Evolutionary conservation across 2,888 invertebrate species (phyloP), one percentile per base, ranked within the genome.

Genomic region (Epiblema foenella): DNA sequence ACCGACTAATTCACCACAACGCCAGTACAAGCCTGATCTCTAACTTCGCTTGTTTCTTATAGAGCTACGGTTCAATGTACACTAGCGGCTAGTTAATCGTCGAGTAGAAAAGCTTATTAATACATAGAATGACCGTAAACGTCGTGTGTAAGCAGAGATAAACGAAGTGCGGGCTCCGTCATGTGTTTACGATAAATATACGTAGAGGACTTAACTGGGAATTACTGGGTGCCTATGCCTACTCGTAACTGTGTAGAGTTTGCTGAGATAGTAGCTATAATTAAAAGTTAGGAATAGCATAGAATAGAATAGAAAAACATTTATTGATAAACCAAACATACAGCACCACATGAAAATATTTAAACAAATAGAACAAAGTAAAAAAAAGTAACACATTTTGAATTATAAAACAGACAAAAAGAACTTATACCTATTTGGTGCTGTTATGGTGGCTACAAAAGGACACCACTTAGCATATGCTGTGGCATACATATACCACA

Each of bases 91-190:
- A 12, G 3, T 42, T n/a, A 15, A 46, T n/a, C 15, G n/a, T 7
- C n/a, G 46, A 46, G 8, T 46, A n/a, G 1, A n/a, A n/a, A 46
- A 46, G 7, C 12, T n/a, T 46, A 8, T 46, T 15, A 46, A 8
- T 15, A 46, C 8, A n/a, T n/a, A 46, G 11, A 15, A 20, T 24
- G 12, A 12, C 52, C 24, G 52, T 54, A 54, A 54, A 54, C 52
- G 52, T 54, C 12, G 15, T 54, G 52, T 54, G 52, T 54, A 24
- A 54, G 52, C 52, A 54, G 24, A 54, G 52, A 54, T 54, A 54
- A 54, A 20, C 20, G 52, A 54, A 54, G 24, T 54, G 12, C 12
- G 52, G 52, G 24, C 52, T 24, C 24, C n/a, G n/a, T n/a, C n/a
- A n/a, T 20, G 52, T 54, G 52, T 54, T 20, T 54, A 24, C 52